phyloP scores from a whole-genome alignment of 2,113 vertebrate species.

The Rhinoderma darwinii region DNA sequence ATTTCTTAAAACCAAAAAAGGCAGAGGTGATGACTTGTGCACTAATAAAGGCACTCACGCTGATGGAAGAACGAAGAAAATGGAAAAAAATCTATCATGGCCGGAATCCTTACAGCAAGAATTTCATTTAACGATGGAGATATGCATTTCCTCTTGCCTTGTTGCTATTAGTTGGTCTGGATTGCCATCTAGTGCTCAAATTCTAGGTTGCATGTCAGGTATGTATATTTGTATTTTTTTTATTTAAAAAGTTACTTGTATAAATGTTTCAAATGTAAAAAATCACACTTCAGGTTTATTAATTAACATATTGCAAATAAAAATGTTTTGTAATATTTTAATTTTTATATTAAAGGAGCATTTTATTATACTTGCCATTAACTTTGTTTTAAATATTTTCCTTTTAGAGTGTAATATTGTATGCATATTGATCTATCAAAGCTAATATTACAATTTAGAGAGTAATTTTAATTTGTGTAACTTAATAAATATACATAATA shows the following conservation, averaged over 20 bases:
- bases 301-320: too few species aligned
- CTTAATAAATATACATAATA: too few species aligned
- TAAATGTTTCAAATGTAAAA: neutral
- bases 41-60: neutral
- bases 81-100: constrained; percentile 13
- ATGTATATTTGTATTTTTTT: neutral
- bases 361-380: too few species aligned
- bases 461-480: too few species aligned
- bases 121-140: constrained; percentile 68
- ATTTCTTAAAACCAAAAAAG: constrained; percentile 18
- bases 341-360: too few species aligned
- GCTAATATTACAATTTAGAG: too few species aligned
- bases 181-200: constrained; percentile 39
- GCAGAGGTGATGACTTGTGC: neutral
- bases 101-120: constrained; percentile 70
- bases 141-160: neutral
- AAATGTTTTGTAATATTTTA: too few species aligned
- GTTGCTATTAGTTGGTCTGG: constrained; percentile 24
- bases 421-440: too few species aligned
- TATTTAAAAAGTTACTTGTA: neutral
- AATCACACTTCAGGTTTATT: too few species aligned
- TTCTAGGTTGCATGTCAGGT: neutral
- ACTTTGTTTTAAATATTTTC: too few species aligned
- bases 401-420: too few species aligned
- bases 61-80: neutral